Percentiles rank a stretch among this genome's conserved stretches.
These are phyloP conservation scores for Todus mexicanus DNA, from an alignment of 2,797 vertebrate species.

Conservation along the genomic window DNA sequence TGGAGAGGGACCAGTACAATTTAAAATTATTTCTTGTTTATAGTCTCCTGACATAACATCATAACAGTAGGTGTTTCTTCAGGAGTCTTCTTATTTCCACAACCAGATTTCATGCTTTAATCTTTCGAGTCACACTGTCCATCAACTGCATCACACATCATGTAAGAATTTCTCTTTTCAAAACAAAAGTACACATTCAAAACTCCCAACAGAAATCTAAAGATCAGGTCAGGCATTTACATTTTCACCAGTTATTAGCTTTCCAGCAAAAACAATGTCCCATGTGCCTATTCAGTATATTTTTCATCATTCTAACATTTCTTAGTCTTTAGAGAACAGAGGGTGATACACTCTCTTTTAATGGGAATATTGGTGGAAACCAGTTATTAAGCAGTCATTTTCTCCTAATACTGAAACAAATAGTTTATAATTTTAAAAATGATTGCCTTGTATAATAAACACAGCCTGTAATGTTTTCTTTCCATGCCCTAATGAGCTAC, in stretches of 20 bases:
- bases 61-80: not conserved
- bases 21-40: not conserved
- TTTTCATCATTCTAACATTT: not conserved
- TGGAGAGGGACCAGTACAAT: not conserved
- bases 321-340: not conserved
- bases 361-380: not conserved
- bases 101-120: not conserved
- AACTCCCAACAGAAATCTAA: not conserved
- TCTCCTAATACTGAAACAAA: not conserved
- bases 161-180: not conserved
- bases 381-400: not conserved
- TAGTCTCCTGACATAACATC: not conserved
- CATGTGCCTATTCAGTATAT: not conserved
- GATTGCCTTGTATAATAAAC: not conserved
- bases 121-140: not conserved
- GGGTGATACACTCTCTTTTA: not conserved
- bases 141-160: not conserved
- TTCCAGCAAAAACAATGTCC: not conserved
- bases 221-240: constrained; percentile 30
- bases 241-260: not conserved
- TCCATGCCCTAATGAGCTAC: not conserved
- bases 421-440: not conserved
- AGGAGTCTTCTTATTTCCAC: not conserved
- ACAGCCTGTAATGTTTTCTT: not conserved
- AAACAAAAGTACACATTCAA: not conserved